Percentiles rank a stretch among this genome's conserved stretches.
Conservation (phyloP, 2,888 invertebrate genomes). For the Parnassius smintheus region DNA sequence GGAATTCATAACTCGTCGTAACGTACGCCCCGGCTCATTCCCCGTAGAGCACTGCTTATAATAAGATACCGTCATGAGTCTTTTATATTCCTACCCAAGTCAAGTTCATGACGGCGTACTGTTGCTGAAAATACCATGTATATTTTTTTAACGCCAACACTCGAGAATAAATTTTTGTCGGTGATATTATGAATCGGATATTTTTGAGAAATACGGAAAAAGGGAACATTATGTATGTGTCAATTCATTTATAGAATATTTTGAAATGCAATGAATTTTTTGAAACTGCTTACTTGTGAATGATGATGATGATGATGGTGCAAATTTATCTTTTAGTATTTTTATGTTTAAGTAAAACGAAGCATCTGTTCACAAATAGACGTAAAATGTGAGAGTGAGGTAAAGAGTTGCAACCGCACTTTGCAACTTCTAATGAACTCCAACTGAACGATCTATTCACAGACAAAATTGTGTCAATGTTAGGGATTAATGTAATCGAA, state of each 20-base stretch:
- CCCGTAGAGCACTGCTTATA: conserved; percentile 54
- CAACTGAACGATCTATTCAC: conserved; percentile 40
- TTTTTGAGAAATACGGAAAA: conserved; percentile 3
- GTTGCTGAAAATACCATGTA: conserved; percentile 8
- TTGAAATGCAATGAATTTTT: too few relatives aligned
- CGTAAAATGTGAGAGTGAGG: conserved; percentile 24
- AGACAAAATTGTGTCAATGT: conserved; percentile 24
- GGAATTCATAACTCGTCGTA: conserved; percentile 64
- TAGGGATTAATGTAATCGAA: conserved; percentile 18
- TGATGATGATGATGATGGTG: too few relatives aligned
- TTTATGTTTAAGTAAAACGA: too few relatives aligned
- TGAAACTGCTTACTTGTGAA: too few relatives aligned
- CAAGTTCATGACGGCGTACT: conserved; percentile 28
- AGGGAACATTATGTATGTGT: too few relatives aligned
- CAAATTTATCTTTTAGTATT: too few relatives aligned
- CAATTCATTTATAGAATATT: too few relatives aligned
- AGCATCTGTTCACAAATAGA: background rate
- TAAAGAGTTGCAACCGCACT: conserved; percentile 33
- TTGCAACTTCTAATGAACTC: conserved; percentile 53
- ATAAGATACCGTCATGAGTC: conserved; percentile 50
- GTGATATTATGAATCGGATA: conserved; percentile 6
- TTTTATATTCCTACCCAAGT: conserved; percentile 45
- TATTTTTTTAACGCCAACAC: conserved; percentile 15
- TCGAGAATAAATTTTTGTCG: conserved; percentile 17
- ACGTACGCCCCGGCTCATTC: conserved; percentile 46